A percentile compares a stretch with the other conserved stretches of the same genome.
Conservation (phyloP, 2,888 invertebrate species). For the Notocelia uddmanniana region DNA sequence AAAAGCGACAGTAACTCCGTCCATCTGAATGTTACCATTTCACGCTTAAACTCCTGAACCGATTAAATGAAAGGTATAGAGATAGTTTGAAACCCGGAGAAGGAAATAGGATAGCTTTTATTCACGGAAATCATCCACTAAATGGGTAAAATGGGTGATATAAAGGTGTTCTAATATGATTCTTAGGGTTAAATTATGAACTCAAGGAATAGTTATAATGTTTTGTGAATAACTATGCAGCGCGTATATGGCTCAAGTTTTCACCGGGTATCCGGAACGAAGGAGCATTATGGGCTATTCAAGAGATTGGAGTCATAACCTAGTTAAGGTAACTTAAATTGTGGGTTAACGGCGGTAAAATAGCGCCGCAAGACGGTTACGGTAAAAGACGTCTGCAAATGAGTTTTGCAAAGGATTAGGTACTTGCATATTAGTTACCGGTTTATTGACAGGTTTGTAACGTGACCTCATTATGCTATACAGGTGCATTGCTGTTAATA, state of each 20-base stretch:
- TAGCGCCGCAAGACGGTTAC: constrained; percentile 6
- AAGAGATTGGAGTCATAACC: constrained; percentile 29
- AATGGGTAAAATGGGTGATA: too few species aligned
- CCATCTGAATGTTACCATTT: too few species aligned
- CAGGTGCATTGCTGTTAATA: too few species aligned
- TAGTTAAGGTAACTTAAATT: constrained; percentile 31
- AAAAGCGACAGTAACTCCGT: too few species aligned
- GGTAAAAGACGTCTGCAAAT: neutral
- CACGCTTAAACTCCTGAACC: too few species aligned
- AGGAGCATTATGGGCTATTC: constrained; percentile 32
- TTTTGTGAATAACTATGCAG: constrained; percentile 27
- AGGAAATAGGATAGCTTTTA: too few species aligned
- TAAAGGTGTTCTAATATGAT: neutral
- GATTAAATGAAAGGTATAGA: too few species aligned
- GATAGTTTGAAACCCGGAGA: too few species aligned
- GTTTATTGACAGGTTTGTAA: neutral
- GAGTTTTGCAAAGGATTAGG: neutral
- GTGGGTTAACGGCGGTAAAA: constrained; percentile 27
- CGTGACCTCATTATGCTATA: neutral
- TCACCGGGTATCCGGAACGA: constrained; percentile 36
- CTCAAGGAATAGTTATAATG: neutral
- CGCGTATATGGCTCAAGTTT: constrained; percentile 53
- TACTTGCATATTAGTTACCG: neutral
- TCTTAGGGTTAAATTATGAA: neutral
- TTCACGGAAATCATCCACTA: too few species aligned